Evolutionary conservation across 2,888 invertebrate genomes (phyloP).

Genomic region (Agrypnus murinus): DNA sequence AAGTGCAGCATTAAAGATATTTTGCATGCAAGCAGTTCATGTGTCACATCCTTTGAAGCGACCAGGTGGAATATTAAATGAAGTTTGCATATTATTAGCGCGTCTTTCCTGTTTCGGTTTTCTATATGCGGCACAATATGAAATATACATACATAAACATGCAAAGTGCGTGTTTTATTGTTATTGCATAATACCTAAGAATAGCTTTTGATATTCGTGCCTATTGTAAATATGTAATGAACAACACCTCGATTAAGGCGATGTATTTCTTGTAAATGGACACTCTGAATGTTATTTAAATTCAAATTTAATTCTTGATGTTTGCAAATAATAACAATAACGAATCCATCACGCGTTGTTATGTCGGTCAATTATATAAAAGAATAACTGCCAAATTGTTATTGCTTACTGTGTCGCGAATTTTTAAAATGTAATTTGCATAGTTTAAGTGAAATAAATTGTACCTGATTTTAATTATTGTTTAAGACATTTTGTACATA

Average conservation of each 20-base stretch:
- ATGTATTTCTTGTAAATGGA: slow-evolving; percentile 30
- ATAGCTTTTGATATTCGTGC: slow-evolving; percentile 44
- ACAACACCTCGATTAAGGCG: slow-evolving; percentile 20
- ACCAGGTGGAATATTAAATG: slow-evolving; percentile 63
- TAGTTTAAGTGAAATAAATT: no score
- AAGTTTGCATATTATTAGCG: slow-evolving; percentile 61
- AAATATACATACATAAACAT: slow-evolving; percentile 34
- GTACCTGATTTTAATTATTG: no score
- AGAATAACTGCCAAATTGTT: no score
- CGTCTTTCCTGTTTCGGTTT: slow-evolving; percentile 61
- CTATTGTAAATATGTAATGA: slow-evolving; percentile 40
- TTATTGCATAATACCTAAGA: slow-evolving; percentile 56
- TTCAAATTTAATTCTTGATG: no score
- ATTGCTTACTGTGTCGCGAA: no score
- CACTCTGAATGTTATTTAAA: slow-evolving; percentile 26
- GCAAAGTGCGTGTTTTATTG: slow-evolving; percentile 53
- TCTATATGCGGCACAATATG: slow-evolving; percentile 43
- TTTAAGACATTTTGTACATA: no score
- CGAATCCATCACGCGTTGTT: no score
- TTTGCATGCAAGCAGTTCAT: slow-evolving; percentile 64
- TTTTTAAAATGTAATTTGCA: no score
- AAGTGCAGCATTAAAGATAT: slow-evolving; percentile 51
- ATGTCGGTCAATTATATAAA: no score
- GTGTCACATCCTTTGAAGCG: slow-evolving; percentile 63
- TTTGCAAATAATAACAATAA: no score